phyloP scores from a whole-genome alignment of 2,113 vertebrate genomes.

The Pimephales promelas region DNA sequence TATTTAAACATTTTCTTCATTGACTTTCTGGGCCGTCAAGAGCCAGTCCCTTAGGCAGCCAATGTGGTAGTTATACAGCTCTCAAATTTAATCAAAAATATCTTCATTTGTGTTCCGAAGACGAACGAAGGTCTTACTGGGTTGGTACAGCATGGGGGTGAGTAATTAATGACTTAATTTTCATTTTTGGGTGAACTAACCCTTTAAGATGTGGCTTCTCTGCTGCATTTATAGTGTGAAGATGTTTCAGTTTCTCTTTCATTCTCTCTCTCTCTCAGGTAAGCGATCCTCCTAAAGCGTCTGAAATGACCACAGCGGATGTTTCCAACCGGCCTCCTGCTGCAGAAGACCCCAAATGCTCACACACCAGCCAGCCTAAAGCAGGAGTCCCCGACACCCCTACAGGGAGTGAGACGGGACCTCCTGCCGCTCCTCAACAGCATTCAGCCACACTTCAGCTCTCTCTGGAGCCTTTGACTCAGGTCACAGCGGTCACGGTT shows the following conservation, averaged over 20 bases:
- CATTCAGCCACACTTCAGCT: constrained; percentile 53
- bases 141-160: too few species aligned
- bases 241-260: constrained; percentile 41
- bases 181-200: too few species aligned
- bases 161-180: too few species aligned
- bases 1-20: too few species aligned
- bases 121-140: too few species aligned
- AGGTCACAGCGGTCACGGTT: constrained; percentile 63
- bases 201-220: neutral
- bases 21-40: too few species aligned
- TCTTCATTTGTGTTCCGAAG: too few species aligned
- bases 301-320: constrained; percentile 91
- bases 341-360: constrained; percentile 83
- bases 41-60: too few species aligned
- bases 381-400: constrained; percentile 69
- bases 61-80: too few species aligned
- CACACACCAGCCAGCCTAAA: constrained; percentile 82
- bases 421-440: constrained; percentile 67
- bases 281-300: constrained; percentile 71
- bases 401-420: constrained; percentile 72
- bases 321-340: constrained; percentile 82
- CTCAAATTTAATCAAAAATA: too few species aligned
- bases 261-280: constrained; percentile 66
- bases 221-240: neutral
- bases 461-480: constrained; percentile 57